phyloP scores from a whole-genome alignment of 2,797 vertebrate genomes.

The Micromesistius poutassou region DNA sequence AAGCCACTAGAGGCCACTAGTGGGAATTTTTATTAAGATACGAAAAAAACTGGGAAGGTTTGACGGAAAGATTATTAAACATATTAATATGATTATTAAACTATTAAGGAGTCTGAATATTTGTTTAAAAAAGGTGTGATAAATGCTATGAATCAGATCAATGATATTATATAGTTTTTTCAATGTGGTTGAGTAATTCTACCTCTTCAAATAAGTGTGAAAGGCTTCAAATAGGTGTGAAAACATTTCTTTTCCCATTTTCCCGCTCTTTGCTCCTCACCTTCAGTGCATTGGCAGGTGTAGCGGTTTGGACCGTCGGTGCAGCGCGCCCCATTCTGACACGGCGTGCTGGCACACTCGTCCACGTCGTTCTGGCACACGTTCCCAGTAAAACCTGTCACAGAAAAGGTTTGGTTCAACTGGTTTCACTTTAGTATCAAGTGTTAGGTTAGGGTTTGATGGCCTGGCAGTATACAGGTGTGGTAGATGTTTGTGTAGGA shows the following conservation, averaged over 20 bases:
- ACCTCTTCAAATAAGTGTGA: background rate
- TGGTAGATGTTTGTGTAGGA: no score
- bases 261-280: constrained; percentile 53
- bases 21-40: background rate
- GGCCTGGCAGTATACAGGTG: no score
- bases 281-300: constrained; percentile 91
- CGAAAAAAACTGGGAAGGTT: background rate
- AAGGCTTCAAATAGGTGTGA: no score
- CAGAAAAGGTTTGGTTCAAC: constrained; percentile 29
- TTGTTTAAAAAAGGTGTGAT: background rate
- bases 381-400: constrained; percentile 86
- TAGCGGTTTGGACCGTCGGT: constrained; percentile 92
- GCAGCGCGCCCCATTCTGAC: constrained; percentile 91
- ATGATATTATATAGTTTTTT: background rate
- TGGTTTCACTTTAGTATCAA: background rate
- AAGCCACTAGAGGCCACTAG: background rate
- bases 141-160: background rate
- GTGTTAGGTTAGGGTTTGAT: no score
- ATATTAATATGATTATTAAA: no score
- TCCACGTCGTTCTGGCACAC: constrained; percentile 90
- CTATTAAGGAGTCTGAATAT: background rate
- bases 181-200: no score
- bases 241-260: background rate
- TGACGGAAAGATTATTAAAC: background rate
- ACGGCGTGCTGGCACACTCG: constrained; percentile 95